Conservation (phyloP, 2,888 invertebrate genomes). For the Rhaphigaster nebulosa region DNA sequence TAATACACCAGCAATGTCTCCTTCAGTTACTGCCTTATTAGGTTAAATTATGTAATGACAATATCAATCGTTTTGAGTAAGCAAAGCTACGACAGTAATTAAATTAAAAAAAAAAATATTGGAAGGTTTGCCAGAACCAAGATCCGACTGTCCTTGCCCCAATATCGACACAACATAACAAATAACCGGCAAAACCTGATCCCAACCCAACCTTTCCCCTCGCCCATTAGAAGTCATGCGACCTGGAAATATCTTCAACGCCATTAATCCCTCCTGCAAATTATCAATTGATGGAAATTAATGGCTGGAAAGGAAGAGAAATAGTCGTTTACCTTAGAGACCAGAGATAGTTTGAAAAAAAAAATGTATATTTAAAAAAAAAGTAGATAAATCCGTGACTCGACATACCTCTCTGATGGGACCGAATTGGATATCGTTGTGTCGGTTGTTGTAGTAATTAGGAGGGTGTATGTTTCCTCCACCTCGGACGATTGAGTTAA, state of each 20-base stretch:
- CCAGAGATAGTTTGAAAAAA: background rate
- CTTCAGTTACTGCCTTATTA: background rate
- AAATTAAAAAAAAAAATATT: background rate
- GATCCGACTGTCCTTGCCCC: background rate
- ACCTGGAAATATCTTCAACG: background rate
- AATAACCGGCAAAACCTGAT: conserved; percentile 18
- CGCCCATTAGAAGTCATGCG: background rate
- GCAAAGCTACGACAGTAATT: background rate
- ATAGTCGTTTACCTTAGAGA: background rate
- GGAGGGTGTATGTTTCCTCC: too few species aligned
- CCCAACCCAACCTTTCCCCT: background rate
- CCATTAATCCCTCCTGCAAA: background rate
- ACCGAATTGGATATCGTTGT: too few species aligned
- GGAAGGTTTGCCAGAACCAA: background rate
- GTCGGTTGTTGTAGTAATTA: too few species aligned
- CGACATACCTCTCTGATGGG: background rate
- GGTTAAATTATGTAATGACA: background rate
- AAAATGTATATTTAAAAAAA: too few species aligned
- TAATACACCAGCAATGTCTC: too few species aligned
- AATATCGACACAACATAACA: conserved; percentile 1
- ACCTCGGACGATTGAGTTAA: too few species aligned
- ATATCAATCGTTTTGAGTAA: background rate
- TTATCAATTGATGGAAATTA: background rate
- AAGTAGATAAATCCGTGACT: background rate
- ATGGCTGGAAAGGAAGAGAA: background rate